phyloP scores from a whole-genome alignment of 2,888 invertebrate genomes.

The Parnassius glacialis region DNA sequence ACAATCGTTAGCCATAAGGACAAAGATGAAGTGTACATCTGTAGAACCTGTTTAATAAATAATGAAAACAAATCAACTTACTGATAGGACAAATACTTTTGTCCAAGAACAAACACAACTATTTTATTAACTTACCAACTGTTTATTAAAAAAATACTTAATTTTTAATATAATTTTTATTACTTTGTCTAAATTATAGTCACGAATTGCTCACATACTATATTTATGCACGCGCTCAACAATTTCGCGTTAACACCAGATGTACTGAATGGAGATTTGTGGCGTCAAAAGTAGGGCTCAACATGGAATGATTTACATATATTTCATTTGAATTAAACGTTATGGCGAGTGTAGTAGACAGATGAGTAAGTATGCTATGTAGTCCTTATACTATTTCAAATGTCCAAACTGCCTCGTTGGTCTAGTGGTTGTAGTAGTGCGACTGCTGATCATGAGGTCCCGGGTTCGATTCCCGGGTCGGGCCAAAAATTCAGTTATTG shows the following conservation, averaged over 20 bases:
- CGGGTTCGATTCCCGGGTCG: no score
- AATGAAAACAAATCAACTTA: no score
- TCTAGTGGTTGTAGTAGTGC: no score
- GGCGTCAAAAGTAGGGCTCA: neutral
- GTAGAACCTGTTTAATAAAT: no score
- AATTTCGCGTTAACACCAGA: slow-evolving; percentile 11
- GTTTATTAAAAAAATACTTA: neutral
- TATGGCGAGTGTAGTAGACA: neutral
- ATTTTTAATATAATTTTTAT: neutral
- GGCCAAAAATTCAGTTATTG: no score
- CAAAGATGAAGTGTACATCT: no score
- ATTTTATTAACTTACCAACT: neutral
- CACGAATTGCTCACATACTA: neutral
- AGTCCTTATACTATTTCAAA: neutral
- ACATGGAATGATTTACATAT: slow-evolving; percentile 1
- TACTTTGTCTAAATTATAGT: neutral
- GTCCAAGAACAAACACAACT: neutral
- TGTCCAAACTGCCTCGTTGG: no score
- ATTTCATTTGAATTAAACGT: slow-evolving; percentile 1
- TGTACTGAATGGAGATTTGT: slow-evolving; percentile 18
- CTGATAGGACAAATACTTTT: no score
- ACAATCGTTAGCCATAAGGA: no score
- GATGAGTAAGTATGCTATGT: neutral
- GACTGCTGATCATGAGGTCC: no score
- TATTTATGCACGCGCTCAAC: neutral